Conservation (phyloP, 1,140 invertebrate genomes). For the Drosophila yakuba region DNA sequence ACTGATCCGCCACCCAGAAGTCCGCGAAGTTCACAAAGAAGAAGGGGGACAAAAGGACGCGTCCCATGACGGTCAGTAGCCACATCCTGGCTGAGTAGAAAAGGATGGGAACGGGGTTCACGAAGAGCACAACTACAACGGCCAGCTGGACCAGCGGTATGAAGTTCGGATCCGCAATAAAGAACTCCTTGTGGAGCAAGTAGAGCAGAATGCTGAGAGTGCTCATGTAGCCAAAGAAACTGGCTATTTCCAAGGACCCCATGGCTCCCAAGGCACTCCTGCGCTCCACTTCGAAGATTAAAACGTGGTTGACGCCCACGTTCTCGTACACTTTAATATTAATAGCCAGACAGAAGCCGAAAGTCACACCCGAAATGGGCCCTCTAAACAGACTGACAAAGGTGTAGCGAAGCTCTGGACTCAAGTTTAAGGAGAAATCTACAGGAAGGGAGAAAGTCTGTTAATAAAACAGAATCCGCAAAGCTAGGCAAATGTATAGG, state of each 20-base stretch:
- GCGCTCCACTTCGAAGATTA: slow-evolving; percentile 92
- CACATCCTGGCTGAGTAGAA: slow-evolving; percentile 84
- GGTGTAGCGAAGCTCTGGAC: not conserved
- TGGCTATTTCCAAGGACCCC: slow-evolving; percentile 88
- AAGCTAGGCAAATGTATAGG: not conserved
- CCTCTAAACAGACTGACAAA: slow-evolving; percentile 87
- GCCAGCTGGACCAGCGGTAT: slow-evolving; percentile 87
- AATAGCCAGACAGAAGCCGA: slow-evolving; percentile 88
- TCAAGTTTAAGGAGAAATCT: slow-evolving; percentile 45
- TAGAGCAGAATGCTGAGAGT: slow-evolving; percentile 85
- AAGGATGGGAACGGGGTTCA: slow-evolving; percentile 87
- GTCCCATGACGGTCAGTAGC: slow-evolving; percentile 82
- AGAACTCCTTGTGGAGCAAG: slow-evolving; percentile 85
- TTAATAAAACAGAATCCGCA: too few relatives aligned
- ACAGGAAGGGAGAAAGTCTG: not conserved
- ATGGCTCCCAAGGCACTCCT: slow-evolving; percentile 88
- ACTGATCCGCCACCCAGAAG: slow-evolving; percentile 97
- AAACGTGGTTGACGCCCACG: slow-evolving; percentile 92
- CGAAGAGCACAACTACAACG: slow-evolving; percentile 86
- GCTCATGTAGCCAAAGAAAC: slow-evolving; percentile 89
- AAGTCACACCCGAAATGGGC: slow-evolving; percentile 87
- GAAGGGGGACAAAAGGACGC: slow-evolving; percentile 92
- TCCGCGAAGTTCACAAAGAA: slow-evolving; percentile 94
- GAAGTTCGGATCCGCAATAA: slow-evolving; percentile 86
- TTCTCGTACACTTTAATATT: slow-evolving; percentile 90